phyloP scores from a whole-genome alignment of 2,113 vertebrate genomes.

The Anolis carolinensis region DNA sequence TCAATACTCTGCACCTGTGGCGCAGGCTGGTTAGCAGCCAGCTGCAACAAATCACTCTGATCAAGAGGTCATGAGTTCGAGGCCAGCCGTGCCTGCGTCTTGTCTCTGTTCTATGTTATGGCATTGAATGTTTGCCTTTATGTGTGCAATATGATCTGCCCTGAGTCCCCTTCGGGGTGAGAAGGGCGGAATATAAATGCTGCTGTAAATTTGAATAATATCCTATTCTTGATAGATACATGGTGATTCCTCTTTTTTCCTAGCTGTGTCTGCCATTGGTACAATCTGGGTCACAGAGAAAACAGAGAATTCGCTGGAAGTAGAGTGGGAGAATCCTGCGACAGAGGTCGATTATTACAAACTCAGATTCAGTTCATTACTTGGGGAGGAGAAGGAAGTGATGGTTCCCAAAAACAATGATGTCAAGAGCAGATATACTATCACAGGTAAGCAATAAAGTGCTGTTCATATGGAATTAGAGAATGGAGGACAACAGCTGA shows the following conservation, averaged over 20 bases:
- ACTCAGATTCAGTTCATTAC: constrained; percentile 76
- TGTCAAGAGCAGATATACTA: constrained; percentile 82
- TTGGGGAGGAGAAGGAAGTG: constrained; percentile 77
- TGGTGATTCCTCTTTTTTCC: not conserved
- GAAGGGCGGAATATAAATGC: no score
- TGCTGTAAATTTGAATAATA: not conserved
- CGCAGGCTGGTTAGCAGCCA: no score
- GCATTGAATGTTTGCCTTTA: no score
- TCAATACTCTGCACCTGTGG: not conserved
- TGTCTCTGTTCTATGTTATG: no score
- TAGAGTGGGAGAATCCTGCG: constrained; percentile 87
- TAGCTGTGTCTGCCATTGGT: constrained; percentile 73
- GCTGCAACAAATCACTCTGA: no score
- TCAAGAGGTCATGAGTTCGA: no score
- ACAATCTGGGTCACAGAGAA: constrained; percentile 82
- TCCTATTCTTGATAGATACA: not conserved
- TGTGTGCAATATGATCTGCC: no score
- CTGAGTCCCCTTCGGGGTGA: no score
- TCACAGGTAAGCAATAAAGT: constrained; percentile 76
- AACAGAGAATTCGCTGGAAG: constrained; percentile 83
- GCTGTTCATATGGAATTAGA: not conserved
- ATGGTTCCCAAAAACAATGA: constrained; percentile 79
- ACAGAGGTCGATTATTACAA: constrained; percentile 84
- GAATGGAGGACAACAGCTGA: not conserved
- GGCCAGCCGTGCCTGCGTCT: no score